phyloP scores from a whole-genome alignment of 2,797 vertebrate genomes.

The Bovichtus diacanthus region DNA sequence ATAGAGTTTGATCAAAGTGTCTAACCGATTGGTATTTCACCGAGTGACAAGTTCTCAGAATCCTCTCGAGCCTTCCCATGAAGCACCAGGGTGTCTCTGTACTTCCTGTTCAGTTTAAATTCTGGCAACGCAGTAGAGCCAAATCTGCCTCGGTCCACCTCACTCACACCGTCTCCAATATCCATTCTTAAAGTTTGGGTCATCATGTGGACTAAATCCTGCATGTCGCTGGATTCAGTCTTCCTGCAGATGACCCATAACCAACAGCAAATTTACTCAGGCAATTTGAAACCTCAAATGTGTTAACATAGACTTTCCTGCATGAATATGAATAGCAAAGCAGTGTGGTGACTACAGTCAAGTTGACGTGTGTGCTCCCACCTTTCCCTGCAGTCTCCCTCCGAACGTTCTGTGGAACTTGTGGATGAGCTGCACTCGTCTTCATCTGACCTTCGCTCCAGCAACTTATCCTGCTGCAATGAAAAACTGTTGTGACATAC shows the following conservation, averaged over 20 bases:
- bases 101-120: slow-evolving; percentile 91
- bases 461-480: slow-evolving; percentile 63
- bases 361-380: slow-evolving; percentile 60
- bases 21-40: slow-evolving; percentile 87
- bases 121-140: slow-evolving; percentile 80
- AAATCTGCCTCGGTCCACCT: slow-evolving; percentile 57
- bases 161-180: slow-evolving; percentile 79
- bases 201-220: slow-evolving; percentile 95
- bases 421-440: slow-evolving; percentile 93
- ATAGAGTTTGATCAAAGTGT: slow-evolving; percentile 1
- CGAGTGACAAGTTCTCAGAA: slow-evolving; percentile 83
- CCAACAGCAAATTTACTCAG: background rate
- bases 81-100: slow-evolving; percentile 93
- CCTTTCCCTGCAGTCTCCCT: slow-evolving; percentile 90
- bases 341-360: background rate
- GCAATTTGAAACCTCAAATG: background rate
- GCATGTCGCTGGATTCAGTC: slow-evolving; percentile 88
- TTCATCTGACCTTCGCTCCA: slow-evolving; percentile 84
- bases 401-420: slow-evolving; percentile 94
- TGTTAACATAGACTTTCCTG: background rate
- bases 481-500: slow-evolving; percentile 17
- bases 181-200: slow-evolving; percentile 93
- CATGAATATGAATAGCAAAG: background rate
- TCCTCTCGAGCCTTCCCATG: slow-evolving; percentile 90
- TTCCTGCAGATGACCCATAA: slow-evolving; percentile 81